Base-by-base conservation (phyloP, 1,140 invertebrate genomes). In the Stegodyphus mimosarum region DNA sequence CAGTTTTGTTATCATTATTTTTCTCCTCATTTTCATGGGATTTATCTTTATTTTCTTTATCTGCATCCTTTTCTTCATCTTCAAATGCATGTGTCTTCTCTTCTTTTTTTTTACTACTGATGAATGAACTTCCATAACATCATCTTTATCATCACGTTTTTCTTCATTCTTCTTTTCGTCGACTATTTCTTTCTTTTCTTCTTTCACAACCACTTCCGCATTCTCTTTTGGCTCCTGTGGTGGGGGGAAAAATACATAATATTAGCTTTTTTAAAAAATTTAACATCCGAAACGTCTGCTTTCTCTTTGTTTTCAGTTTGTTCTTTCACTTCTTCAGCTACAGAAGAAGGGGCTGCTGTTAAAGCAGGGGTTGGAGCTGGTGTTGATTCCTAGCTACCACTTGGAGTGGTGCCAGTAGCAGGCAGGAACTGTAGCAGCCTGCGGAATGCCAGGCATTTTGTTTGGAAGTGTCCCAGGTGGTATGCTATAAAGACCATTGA, bases 401-500 rank as follows among this genome's bases (percentile, higher is more conserved):
- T 87, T 11, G 89, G 87, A 10, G 85, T 87, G 10, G 51, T 55
- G 49, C 73, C 87, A 60, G 76, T 78, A 7, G 83, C 69, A n/a
- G n/a, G n/a, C n/a, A 4, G 95, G 94, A 87, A 17, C 90, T 64
- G 83, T 91, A 60, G 55, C 88, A 87, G 55, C 53, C 64, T 15
- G 88, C 63, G 66, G 92, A 90, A 97, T 96, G 0, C 83, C 89
- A 6, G 98, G 97, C 96, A 99, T 98, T 75, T 83, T 83, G 55
- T 75, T 83, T 7, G 83, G 75, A 17, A 86, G 67, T 33, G 78
- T 74, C 49, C 75, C 83, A 18, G 83, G 83, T 50, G 83, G 83
- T 11, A 86, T 86, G 87, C 97, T 99, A 90, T 98, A 98, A 87
- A 96, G 96, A 0, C 98, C 98, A 90, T 99, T 99, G 77, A 99